A percentile compares a stretch with the other conserved stretches of the same genome.
Evolutionary conservation across 2,888 invertebrate species (phyloP).

Genomic region (Drosophila hamatofila): DNA sequence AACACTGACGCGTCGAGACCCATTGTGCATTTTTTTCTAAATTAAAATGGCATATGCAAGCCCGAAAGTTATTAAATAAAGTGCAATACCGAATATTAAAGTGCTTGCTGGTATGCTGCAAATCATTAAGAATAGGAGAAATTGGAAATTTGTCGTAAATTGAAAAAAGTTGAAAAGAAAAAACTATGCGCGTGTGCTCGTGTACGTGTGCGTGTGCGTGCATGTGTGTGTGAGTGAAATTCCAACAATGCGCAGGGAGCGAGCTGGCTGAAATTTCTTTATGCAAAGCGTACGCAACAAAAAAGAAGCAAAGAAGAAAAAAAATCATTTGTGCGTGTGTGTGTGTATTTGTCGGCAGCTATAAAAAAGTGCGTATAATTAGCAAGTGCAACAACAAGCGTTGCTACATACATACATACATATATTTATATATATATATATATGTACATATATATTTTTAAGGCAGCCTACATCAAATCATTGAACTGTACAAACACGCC

Average conservation of each 20-base stretch:
- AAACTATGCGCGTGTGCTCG: slow-evolving; percentile 50
- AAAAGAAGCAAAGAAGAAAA: slow-evolving; percentile 45
- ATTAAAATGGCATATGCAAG: slow-evolving; percentile 53
- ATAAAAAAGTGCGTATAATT: slow-evolving; percentile 68
- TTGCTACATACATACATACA: slow-evolving; percentile 16
- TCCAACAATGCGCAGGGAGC: slow-evolving; percentile 75
- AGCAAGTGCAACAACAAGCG: slow-evolving; percentile 55
- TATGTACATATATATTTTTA: slow-evolving; percentile 16
- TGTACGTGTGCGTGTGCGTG: slow-evolving; percentile 47
- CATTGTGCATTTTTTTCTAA: slow-evolving; percentile 66
- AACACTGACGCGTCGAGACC: slow-evolving; percentile 47
- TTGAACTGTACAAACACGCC: slow-evolving; percentile 78
- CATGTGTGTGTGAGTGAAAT: slow-evolving; percentile 63
- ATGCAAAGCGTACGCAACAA: slow-evolving; percentile 63
- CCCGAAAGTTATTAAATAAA: slow-evolving; percentile 39
- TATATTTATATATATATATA: slow-evolving; percentile 18
- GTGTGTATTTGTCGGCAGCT: slow-evolving; percentile 26
- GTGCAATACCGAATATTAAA: slow-evolving; percentile 36
- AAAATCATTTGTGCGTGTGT: slow-evolving; percentile 41
- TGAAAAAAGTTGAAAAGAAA: slow-evolving; percentile 36
- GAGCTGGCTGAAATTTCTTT: slow-evolving; percentile 67
- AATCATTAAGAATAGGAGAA: slow-evolving; percentile 7
- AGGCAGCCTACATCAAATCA: slow-evolving; percentile 56
- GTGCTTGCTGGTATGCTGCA: slow-evolving; percentile 27
- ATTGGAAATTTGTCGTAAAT: not conserved